Evolutionary conservation across 2,113 vertebrate genomes (phyloP).

Genomic region (Nothobranchius kuhntae): DNA sequence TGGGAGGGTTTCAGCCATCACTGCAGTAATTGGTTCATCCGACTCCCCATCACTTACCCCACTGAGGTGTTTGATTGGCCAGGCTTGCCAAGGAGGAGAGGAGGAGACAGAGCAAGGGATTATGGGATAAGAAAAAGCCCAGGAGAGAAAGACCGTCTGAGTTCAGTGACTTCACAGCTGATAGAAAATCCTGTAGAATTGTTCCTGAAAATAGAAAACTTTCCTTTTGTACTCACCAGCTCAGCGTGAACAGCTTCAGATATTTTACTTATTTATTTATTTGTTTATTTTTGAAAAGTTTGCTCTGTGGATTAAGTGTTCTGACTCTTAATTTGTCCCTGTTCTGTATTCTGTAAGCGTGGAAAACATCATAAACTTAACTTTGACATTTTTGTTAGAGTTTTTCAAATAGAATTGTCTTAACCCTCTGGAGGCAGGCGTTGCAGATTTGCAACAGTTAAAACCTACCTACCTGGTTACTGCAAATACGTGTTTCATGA

Average conservation of each 20-base stretch:
- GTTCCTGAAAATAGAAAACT: constrained; percentile 38
- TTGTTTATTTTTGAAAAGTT: neutral
- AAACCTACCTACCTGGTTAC: no score
- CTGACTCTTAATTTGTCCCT: neutral
- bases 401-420: no score
- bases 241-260: constrained; percentile 14
- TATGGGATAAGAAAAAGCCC: constrained; percentile 68
- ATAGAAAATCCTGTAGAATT: constrained; percentile 63
- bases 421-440: no score
- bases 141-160: constrained; percentile 49
- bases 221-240: constrained; percentile 18
- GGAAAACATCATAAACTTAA: neutral
- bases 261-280: neutral
- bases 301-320: neutral
- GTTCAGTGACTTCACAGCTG: constrained; percentile 63
- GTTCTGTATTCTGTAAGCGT: neutral
- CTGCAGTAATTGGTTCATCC: constrained; percentile 65
- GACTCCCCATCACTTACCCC: constrained; percentile 41
- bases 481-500: no score
- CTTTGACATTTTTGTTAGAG: no score
- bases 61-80: constrained; percentile 62
- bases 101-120: constrained; percentile 61
- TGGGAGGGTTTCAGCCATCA: constrained; percentile 45
- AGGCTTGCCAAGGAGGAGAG: constrained; percentile 31
- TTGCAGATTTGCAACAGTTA: no score